phyloP scores from a whole-genome alignment of 2,797 vertebrate species.

The Myioborus melanocephalus region DNA sequence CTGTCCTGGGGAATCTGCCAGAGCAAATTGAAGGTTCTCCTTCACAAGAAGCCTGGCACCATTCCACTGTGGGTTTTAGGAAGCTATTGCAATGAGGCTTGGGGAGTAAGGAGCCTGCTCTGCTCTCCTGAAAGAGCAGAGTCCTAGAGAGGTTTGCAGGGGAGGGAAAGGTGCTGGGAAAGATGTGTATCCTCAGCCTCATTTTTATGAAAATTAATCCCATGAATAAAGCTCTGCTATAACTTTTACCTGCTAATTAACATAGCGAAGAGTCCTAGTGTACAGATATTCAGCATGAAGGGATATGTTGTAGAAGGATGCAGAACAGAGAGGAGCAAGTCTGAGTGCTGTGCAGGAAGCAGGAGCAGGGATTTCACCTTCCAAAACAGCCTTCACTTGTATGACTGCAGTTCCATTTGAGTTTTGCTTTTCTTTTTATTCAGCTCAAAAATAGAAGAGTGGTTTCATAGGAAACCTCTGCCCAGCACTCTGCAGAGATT shows the following conservation, averaged over 20 bases:
- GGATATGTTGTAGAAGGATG: not conserved
- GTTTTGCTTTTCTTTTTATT: not conserved
- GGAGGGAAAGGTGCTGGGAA: not conserved
- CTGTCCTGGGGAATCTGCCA: not conserved
- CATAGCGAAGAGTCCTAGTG: not conserved
- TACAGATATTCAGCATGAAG: not conserved
- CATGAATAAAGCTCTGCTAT: not conserved
- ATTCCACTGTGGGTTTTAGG: not conserved
- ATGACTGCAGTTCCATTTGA: not conserved
- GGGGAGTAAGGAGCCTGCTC: not conserved
- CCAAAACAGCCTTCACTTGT: not conserved
- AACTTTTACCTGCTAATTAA: not conserved
- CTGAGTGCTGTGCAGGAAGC: not conserved
- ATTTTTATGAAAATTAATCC: not conserved
- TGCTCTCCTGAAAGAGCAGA: not conserved
- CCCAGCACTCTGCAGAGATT: not conserved
- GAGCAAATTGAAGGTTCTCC: not conserved
- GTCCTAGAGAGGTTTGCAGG: not conserved
- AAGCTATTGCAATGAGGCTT: not conserved
- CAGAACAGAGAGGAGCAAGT: not conserved
- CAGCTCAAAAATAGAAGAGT: not conserved
- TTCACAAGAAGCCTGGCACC: not conserved
- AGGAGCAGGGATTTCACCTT: not conserved
- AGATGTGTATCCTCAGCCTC: not conserved
- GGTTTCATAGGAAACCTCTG: slow-evolving; percentile 14